Base-by-base conservation (phyloP, 1,140 invertebrate genomes). In the Papilio helenus region DNA sequence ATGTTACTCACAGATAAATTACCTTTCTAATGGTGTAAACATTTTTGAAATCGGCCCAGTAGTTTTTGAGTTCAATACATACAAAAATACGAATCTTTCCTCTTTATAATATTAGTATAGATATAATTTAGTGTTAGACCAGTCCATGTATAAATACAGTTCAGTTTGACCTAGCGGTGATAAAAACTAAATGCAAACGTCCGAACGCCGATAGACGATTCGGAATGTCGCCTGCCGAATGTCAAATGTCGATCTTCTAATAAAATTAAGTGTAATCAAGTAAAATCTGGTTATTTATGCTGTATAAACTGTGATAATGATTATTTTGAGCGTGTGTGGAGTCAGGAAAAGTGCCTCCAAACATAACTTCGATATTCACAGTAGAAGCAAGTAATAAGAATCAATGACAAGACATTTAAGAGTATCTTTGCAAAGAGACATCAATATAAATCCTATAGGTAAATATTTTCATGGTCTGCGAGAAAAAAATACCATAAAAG, bases 201-300 rank as follows among this genome's bases (percentile, higher is more conserved):
- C 42, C 20, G 3, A 44, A 74, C 72, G 44, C 44, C 9, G 20
- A 51, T 51, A 44, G 39, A 49, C 44, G 26, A 74, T 26, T 26
- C 44, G 72, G 72, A 74, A 74, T 74, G 72, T 74, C 44, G 72
- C 72, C 72, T 49, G 72, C 12, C 29, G 71, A 72, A 72, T 72
- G 44, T 74, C 72, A 74, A 74, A 49, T 49, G 72, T 74, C 72
- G 44, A 51, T 46, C 42, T 49, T 20, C 72, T 74, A 74, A 74
- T 74, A 74, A 74, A 74, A 44, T 74, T 49, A 74, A 44, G 20
- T 74, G 20, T 46, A 73, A 51, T 26, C 39, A 20, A 42, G 71
- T 72, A 42, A 72, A 72, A 44, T 39, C n/a, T 72, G 18, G 34
- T 44, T 72, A 72, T 42, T 39, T 72, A 20, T 44, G 18, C 39